Evolutionary conservation across 2,113 vertebrate species (phyloP), one percentile per base, ranked within the genome.

Genomic region (Cygnus atratus): DNA sequence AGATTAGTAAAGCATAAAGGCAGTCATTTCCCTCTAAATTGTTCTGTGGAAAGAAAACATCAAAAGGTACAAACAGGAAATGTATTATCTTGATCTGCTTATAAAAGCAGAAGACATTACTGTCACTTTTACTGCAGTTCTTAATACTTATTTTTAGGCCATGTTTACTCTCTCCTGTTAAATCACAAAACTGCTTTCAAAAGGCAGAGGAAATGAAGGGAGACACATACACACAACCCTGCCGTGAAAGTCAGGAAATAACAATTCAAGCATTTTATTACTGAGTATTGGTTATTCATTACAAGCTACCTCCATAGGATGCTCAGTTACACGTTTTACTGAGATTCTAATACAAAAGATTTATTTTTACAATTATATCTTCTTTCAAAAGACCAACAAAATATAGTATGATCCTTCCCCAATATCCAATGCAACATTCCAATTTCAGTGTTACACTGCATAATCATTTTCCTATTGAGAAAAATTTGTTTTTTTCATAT

Each of bases 31-130:
- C 71, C 48, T 85, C 72, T 61, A 52, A 29, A 55, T 22, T 54
- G 22, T 61, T 80, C 76, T 59, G 25, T 26, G 50, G 63, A 72
- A 41, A 70, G 71, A 79, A 87, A 93, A 68, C 63, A 90, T 68
- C 48, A 67, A 83, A 85, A 43, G 82, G 71, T 35, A 76, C 46
- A 81, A 70, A 61, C 59, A 95, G 70, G 41, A 96, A 59, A 84
- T 93, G 66, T 84, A 92, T 88, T 93, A 92, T 33, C 76, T 83
- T 92, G 81, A 97, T 96, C 95, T 96, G 86, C 94, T 97, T 96
- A 95, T 54, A 78, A 87, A 88, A 93, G 92, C 88, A 85, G 58
- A 92, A 85, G 76, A 89, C 82, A 91, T 92, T 94, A 92, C 91
- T 93, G 94, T 90, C 90, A 94, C 94, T 96, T 97, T 93, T 96